Percentiles rank a stretch among this genome's conserved stretches.
These are phyloP conservation scores for Acipenser oxyrinchus DNA, from an alignment of 2,797 vertebrate species.

Conservation along the genomic window DNA sequence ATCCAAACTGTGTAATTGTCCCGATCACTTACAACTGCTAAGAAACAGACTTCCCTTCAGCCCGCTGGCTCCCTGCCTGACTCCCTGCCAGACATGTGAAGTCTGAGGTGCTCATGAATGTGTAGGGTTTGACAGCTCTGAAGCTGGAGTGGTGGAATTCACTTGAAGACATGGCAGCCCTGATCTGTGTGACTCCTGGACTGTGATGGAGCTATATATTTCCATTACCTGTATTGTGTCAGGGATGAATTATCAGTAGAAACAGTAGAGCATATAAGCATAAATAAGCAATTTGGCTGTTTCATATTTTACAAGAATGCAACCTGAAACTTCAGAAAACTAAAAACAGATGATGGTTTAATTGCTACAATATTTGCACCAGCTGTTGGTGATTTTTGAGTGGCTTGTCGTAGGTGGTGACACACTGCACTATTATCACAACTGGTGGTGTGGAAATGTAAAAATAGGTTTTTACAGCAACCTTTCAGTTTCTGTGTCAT, in stretches of 20 bases:
- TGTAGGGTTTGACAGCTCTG: not conserved
- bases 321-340: not conserved
- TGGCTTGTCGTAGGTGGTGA: not conserved
- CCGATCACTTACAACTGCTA: not conserved
- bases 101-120: not conserved
- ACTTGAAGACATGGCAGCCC: too few relatives aligned
- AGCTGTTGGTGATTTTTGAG: not conserved
- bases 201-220: too few relatives aligned
- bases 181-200: too few relatives aligned
- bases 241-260: not conserved
- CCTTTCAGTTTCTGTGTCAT: not conserved
- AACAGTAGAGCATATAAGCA: not conserved
- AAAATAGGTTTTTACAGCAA: constrained; percentile 7
- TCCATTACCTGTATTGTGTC: not conserved
- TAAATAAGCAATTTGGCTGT: constrained; percentile 4
- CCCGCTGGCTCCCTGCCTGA: not conserved
- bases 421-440: not conserved
- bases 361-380: not conserved
- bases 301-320: not conserved
- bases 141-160: too few relatives aligned
- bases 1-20: too few relatives aligned
- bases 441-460: constrained; percentile 6
- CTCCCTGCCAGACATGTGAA: not conserved
- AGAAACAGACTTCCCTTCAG: not conserved
- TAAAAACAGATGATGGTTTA: not conserved